Base-by-base conservation (phyloP, 2,888 invertebrate genomes). In the Lithophane semibrunnea region DNA sequence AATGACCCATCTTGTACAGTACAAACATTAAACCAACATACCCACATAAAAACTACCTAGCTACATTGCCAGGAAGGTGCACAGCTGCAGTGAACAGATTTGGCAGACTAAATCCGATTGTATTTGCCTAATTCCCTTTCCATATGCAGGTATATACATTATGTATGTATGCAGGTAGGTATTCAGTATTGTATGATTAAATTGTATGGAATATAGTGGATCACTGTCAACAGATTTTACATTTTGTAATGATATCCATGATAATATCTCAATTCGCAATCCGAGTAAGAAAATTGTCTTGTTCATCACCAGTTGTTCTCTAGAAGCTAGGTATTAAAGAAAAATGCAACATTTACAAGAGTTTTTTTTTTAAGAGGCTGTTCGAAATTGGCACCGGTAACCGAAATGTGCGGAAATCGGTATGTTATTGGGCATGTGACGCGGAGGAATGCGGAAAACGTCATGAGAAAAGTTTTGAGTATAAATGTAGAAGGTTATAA, bases 71-170 rank as follows among this genome's bases (percentile, higher is more conserved):
- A 80, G 73, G n/a, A n/a, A n/a, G n/a, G 73, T 74, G 69, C 77
- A 56, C 83, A 84, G 67, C 86, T 88, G 87, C 73, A 44, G 3
- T 24, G 80, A 66, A 72, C 79, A 82, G 85, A 85, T 88, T 88
- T 75, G 82, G 61, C 73, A 49, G 13, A 47, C 75, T 75, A 85
- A 86, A 87, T 88, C 88, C 88, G 84, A 83, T 88, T 79, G 86
- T 79, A 87, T 87, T 87, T 86, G 78, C 88, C 78, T 87, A 87
- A 87, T 87, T 74, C 88, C 81, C 68, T 67, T 73, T 37, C 47
- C 49, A n/a, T 78, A 69, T 69, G 54, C 44, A 56, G n/a, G 7
- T 18, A 37, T 18, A 61, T 61, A 18, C 18, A 18, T 37, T 37
- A 49, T 49, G 13, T 69, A 54, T 18, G 0, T 42, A 18, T 29